Conservation (phyloP, 2,888 invertebrate species). For the Heteropelma amictum region DNA sequence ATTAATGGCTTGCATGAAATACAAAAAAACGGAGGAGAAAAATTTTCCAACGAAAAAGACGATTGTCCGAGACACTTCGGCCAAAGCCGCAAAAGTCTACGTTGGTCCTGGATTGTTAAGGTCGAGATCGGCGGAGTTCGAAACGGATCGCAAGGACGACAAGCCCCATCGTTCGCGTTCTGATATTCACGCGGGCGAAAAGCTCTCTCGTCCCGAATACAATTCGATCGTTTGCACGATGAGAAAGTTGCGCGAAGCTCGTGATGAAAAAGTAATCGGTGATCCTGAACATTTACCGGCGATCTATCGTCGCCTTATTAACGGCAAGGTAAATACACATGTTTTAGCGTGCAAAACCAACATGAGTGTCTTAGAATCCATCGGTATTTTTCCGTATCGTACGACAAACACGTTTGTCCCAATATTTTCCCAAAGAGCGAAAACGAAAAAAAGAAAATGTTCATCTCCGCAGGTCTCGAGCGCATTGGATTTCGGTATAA, state of each 20-base stretch:
- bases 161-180: slow-evolving; percentile 7
- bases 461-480: slow-evolving; percentile 65
- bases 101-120: slow-evolving; percentile 59
- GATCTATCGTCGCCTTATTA: slow-evolving; percentile 62
- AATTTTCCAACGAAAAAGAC: slow-evolving; percentile 36
- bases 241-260: slow-evolving; percentile 64
- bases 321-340: slow-evolving; percentile 70
- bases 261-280: slow-evolving; percentile 62
- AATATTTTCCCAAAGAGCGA: neutral
- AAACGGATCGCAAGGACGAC: neutral
- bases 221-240: slow-evolving; percentile 71
- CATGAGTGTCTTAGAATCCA: too few relatives aligned
- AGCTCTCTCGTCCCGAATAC: slow-evolving; percentile 68
- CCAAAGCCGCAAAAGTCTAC: slow-evolving; percentile 42
- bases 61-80: slow-evolving; percentile 15
- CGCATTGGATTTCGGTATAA: slow-evolving; percentile 68
- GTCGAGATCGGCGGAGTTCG: slow-evolving; percentile 6
- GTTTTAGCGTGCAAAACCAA: too few relatives aligned
- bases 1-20: slow-evolving; percentile 48
- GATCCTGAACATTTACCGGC: slow-evolving; percentile 65
- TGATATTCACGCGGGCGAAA: slow-evolving; percentile 51
- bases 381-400: neutral
- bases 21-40: neutral
- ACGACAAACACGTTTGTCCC: neutral
- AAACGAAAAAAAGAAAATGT: too few relatives aligned